Conservation (phyloP, 35 echinoderm and acorn worm genomes). For the Lytechinus variegatus region DNA sequence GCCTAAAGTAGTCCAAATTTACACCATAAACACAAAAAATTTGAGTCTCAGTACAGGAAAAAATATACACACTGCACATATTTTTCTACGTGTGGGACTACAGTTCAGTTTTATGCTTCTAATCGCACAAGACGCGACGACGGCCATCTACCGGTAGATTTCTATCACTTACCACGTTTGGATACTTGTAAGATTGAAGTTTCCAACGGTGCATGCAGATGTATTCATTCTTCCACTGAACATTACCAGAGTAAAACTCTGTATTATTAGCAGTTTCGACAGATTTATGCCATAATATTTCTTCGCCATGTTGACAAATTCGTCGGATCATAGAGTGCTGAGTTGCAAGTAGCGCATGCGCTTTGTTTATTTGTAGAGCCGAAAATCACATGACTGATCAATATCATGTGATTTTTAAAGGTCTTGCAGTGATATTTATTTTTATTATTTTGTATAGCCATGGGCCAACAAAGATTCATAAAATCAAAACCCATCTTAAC, state of each 20-base stretch:
- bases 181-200: constrained; percentile 40
- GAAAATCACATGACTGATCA: background rate
- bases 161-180: constrained; percentile 46
- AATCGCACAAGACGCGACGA: background rate
- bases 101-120: background rate
- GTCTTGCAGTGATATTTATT: background rate
- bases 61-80: background rate
- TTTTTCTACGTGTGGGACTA: background rate
- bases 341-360: constrained; percentile 13
- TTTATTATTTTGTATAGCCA: background rate
- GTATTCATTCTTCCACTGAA: background rate
- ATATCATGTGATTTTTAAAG: constrained; percentile 58
- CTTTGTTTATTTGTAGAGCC: no score
- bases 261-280: constrained; percentile 18
- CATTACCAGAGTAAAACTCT: background rate
- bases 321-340: background rate
- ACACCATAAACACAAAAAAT: no score
- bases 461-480: no score
- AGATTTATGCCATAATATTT: background rate
- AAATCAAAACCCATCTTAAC: no score
- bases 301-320: constrained; percentile 49
- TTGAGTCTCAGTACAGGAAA: no score
- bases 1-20: no score
- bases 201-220: constrained; percentile 35
- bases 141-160: background rate